Evolutionary conservation across 2,888 invertebrate genomes (phyloP), one percentile per base, ranked within the genome.

Genomic region (Calephelis perditalis): DNA sequence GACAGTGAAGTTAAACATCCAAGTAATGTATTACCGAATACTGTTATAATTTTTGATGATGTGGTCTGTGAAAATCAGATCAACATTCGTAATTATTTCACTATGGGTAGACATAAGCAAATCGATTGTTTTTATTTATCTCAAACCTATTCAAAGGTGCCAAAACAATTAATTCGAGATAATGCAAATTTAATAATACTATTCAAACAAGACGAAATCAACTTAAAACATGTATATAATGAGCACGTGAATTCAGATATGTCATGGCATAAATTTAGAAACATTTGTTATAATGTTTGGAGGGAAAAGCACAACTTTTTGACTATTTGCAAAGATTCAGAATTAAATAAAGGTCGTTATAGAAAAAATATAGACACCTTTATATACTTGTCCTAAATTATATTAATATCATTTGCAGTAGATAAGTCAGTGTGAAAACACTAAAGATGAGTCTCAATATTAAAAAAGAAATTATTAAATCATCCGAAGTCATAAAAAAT

Each of bases 221-320:
- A 64, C 59, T 56, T 66, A n/a, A 58, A 26, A 37, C 65, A 63
- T 59, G 57, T 49, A 9, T 69, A 70, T 52, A 62, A 69, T 37
- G 70, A 70, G 60, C 68, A 68, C 35, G 68, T 68, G 4, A 67
- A 65, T 15, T 63, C 64, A 0, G 70, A 71, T 37, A 68, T 71
- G 67, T 56, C 57, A 10, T 70, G 61, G 62, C 40, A 57, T n/a
- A 10, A 61, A 36, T 70, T 69, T 46, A 44, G 11, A 44, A 44
- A 26, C 26, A 26, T 26, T 26, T 26, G 26, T 26, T 26, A 26
- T 26, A 26, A 26, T 26, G 26, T 26, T 26, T 26, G 26, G 26
- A 26, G 26, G 26, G 26, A 26, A 26, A 26, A 26, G 26, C 26
- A 26, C 26, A 26, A 26, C 26, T 26, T 3, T 26, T 26, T 26